A percentile compares a stretch with the other conserved stretches of the same genome.
phyloP scores from a whole-genome alignment of 2,888 invertebrate genomes.

The Cryptophagus acutangulus region DNA sequence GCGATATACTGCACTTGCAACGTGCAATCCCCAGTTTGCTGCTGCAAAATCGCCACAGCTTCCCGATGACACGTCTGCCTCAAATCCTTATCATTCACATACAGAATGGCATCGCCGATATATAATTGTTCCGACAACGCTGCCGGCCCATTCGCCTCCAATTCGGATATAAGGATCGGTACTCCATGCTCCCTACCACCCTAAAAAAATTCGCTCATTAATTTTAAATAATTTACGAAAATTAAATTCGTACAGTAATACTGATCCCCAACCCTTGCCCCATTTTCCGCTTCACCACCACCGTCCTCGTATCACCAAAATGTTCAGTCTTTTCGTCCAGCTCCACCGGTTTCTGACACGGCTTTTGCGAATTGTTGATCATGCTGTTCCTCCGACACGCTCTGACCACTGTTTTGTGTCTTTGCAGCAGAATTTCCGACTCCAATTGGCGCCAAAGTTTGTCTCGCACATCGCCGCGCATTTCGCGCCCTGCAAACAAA shows the following conservation, averaged over 20 bases:
- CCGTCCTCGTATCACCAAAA: slow-evolving; percentile 56
- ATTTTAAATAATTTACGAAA: slow-evolving; percentile 3
- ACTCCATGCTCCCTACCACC: slow-evolving; percentile 84
- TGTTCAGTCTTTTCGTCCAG: slow-evolving; percentile 40
- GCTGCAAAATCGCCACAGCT: slow-evolving; percentile 73
- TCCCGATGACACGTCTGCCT: slow-evolving; percentile 75
- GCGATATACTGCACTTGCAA: slow-evolving; percentile 74
- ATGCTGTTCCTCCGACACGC: slow-evolving; percentile 56
- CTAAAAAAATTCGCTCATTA: slow-evolving; percentile 46
- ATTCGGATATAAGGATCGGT: slow-evolving; percentile 78
- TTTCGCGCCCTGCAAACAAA: slow-evolving; percentile 55
- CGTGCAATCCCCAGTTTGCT: slow-evolving; percentile 70
- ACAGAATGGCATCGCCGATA: slow-evolving; percentile 80
- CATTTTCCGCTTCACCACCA: slow-evolving; percentile 65
- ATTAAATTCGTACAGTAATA: slow-evolving; percentile 60
- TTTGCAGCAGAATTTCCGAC: slow-evolving; percentile 78
- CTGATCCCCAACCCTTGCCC: slow-evolving; percentile 80
- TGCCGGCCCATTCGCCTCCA: slow-evolving; percentile 73
- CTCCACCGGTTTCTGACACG: slow-evolving; percentile 37
- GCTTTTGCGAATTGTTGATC: slow-evolving; percentile 36
- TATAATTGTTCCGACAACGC: slow-evolving; percentile 67
- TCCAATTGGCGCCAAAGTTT: slow-evolving; percentile 78
- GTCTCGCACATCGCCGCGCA: slow-evolving; percentile 74
- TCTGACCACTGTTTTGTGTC: slow-evolving; percentile 74
- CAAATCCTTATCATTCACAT: slow-evolving; percentile 74